Percentiles rank a stretch among this genome's conserved stretches.
Evolutionary conservation across 2,888 invertebrate genomes (phyloP).

Genomic region (Imbricaverruca yamaguchii): DNA sequence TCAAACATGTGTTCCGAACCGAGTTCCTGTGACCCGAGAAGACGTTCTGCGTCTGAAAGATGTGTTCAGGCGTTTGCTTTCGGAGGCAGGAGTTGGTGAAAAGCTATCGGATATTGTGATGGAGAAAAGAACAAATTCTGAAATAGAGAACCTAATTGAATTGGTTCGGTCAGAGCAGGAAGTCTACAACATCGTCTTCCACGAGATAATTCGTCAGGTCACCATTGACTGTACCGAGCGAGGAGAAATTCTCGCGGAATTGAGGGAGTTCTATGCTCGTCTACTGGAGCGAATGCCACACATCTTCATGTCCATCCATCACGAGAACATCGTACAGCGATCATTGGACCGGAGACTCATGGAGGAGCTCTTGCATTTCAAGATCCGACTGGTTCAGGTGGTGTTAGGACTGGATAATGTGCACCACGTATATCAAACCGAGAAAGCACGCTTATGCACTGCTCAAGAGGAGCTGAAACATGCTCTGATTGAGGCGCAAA

Average conservation of each 20-base stretch:
- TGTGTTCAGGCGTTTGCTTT: background rate
- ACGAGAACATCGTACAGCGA: background rate
- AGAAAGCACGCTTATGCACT: background rate
- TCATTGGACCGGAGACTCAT: background rate
- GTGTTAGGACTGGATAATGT: background rate
- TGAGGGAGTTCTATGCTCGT: background rate
- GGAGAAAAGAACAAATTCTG: background rate
- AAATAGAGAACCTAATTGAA: background rate
- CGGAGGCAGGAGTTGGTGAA: background rate
- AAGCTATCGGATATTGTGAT: background rate
- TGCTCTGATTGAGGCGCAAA: background rate
- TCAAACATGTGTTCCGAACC: background rate
- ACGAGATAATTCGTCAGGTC: slow-evolving; percentile 11
- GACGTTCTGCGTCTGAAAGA: background rate
- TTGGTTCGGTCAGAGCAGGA: background rate
- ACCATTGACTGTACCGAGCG: background rate
- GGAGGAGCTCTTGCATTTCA: slow-evolving; percentile 3
- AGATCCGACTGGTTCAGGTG: slow-evolving; percentile 15
- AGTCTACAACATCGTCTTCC: slow-evolving; percentile 13
- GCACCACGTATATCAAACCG: background rate
- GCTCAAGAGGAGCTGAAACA: slow-evolving; percentile 16
- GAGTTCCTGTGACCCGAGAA: background rate
- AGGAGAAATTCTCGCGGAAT: background rate
- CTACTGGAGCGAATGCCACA: background rate
- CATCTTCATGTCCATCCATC: background rate